These are phyloP conservation scores for Probaryconus sp. DNA, from an alignment of 1,140 invertebrate genomes.

Conservation along the genomic window DNA sequence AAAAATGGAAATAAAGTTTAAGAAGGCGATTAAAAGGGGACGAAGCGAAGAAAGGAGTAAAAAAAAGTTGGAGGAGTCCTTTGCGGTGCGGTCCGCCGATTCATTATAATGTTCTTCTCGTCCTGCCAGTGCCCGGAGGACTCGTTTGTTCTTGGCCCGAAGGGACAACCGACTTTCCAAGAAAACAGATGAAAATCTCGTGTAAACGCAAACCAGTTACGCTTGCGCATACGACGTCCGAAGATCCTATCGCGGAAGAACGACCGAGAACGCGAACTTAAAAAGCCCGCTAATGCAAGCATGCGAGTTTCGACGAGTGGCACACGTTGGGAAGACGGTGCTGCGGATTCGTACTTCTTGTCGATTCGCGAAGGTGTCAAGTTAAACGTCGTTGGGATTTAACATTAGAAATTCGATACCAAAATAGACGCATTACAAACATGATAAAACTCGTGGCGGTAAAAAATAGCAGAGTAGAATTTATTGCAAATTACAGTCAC, in stretches of 20 bases:
- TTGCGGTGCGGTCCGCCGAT: constrained; percentile 60
- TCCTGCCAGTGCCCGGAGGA: constrained; percentile 46
- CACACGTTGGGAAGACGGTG: constrained; percentile 35
- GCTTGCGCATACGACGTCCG: constrained; percentile 48
- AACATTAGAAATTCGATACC: too few species aligned
- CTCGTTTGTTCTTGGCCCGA: constrained; percentile 62
- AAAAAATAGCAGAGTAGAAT: too few species aligned
- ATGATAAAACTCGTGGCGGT: too few species aligned
- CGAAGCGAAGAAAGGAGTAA: constrained; percentile 25
- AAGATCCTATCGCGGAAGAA: constrained; percentile 66
- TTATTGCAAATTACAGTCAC: too few species aligned
- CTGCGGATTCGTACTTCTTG: constrained; percentile 29
- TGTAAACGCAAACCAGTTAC: constrained; percentile 68
- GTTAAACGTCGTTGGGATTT: constrained; percentile 4
- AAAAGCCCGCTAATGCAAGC: constrained; percentile 64
- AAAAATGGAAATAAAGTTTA: constrained; percentile 53
- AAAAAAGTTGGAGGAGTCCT: constrained; percentile 52
- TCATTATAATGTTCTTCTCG: constrained; percentile 63
- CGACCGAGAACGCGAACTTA: constrained; percentile 51
- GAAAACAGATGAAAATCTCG: constrained; percentile 74
- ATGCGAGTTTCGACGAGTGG: constrained; percentile 62
- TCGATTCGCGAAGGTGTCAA: constrained; percentile 32
- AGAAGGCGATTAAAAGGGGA: constrained; percentile 54
- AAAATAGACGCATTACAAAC: too few species aligned
- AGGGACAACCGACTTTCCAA: constrained; percentile 64